Evolutionary conservation across 2,888 invertebrate species (phyloP).

Genomic region (Chloroclysta siterata): DNA sequence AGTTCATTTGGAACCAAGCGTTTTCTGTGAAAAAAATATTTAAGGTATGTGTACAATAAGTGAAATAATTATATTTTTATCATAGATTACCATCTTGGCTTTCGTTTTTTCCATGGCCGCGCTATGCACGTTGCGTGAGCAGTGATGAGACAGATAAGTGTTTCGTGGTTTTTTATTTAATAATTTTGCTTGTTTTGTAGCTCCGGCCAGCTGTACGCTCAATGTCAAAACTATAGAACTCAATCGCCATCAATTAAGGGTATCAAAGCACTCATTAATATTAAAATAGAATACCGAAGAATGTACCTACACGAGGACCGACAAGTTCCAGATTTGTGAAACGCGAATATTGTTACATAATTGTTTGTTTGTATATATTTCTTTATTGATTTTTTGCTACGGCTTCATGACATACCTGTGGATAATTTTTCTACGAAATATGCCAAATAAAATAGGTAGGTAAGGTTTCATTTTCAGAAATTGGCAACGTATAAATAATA

Average conservation of each 20-base stretch:
- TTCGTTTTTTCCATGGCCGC: constrained; percentile 63
- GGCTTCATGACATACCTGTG: no score
- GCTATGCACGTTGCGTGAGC: constrained; percentile 63
- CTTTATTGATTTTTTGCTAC: no score
- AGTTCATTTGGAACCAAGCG: constrained; percentile 2
- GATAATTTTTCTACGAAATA: no score
- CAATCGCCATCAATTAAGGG: constrained; percentile 42
- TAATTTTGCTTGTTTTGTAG: constrained; percentile 47
- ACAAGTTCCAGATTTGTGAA: neutral
- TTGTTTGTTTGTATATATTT: no score
- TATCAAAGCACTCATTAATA: constrained; percentile 40
- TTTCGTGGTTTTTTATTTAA: constrained; percentile 54
- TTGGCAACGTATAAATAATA: neutral
- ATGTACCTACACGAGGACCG: neutral
- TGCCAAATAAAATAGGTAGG: no score
- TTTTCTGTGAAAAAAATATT: constrained; percentile 17
- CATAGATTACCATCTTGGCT: constrained; percentile 66
- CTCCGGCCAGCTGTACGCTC: constrained; percentile 47
- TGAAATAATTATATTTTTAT: constrained; percentile 57
- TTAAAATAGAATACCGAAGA: constrained; percentile 24
- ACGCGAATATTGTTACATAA: neutral
- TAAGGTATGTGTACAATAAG: constrained; percentile 27
- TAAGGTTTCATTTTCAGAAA: neutral
- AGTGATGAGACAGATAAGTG: constrained; percentile 62
- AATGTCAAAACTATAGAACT: constrained; percentile 44